Evolutionary conservation across 2,797 vertebrate genomes (phyloP), one percentile per base, ranked within the genome.

Genomic region (Capromys pilorides): DNA sequence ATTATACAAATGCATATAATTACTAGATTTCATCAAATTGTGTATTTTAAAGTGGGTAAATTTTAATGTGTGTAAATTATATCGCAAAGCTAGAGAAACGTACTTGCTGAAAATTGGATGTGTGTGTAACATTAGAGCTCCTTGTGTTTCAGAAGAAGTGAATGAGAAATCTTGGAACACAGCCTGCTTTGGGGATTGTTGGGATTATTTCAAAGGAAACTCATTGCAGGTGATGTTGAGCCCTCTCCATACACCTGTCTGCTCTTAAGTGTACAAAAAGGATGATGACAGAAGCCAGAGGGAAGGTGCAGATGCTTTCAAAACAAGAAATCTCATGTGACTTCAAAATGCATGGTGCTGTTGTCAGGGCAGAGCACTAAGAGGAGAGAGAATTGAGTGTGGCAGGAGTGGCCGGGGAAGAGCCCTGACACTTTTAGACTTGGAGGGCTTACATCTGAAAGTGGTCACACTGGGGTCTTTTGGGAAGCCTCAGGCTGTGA

Each of bases 11-110:
- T 82, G 54, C 36, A 66, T 73, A 62, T 67, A 66, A 86, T 75
- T 73, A 80, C 66, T 61, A 83, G 73, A 92, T 95, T 83, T 94
- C 66, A 57, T 78, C 39, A 78, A 59, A 73, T 61, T 75, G 36
- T 49, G 67, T 57, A 67, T 9, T 77, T 77, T 36, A 90, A 91
- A 83, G 61, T 62, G 41, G 79, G 36, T 69, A 36, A 90, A 49
- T 16, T 85, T 77, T 93, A 73, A 88, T 84, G 36, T 57, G 16
- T 93, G 19, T 88, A 91, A 85, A 84, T 91, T 84, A 78, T 18
- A 77, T 36, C 54, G 86, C 86, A 91, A 89, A 94, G 73, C 45
- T 91, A 69, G 77, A 75, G 79, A 73, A 82, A 71, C 22, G 13
- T 31, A 59, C 69, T 88, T 84, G 36, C 57, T 88, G 36, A 49